Evolutionary conservation across 2,888 invertebrate genomes (phyloP), one percentile per base, ranked within the genome.

Genomic region (Drosophila pseudotakahashii): DNA sequence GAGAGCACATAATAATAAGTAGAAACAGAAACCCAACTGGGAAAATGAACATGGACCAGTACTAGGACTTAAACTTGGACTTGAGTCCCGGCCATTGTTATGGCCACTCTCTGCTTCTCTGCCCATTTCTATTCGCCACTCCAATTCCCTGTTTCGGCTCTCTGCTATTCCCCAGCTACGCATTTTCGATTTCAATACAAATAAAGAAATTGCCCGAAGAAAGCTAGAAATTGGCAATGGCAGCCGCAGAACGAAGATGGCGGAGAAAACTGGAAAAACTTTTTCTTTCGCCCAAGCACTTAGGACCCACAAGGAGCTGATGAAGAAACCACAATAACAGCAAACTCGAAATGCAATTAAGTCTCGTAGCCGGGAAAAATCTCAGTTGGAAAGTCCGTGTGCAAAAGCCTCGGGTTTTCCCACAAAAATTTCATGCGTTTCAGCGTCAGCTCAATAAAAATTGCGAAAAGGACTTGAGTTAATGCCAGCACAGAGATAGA

Each of bases 111-210:
- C 19, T 19, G 19, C 19, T 60, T 36, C 37, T 37, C 36, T 47
- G 13, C 6, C 48, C 30, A 30, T 11, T 48, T 44, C 13, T 10
- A 16, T 16, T 19, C 9, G 10, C 10, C 57, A 45, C 37, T 39
- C 19, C 26, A 39, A 16, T 36, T 54, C 42, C 50, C 36, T 34
- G 30, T 45, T 47, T 52, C 7, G 36, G 47, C 53, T 26, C 26
- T 32, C 32, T 39, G 42, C 53, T 70, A 77, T 81, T 76, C 86
- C 83, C 86, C 62, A 53, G 88, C 62, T 66, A 75, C 87, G 87
- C 79, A 88, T 88, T 85, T 85, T 85, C 89, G 84, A 88, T 88
- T 84, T 84, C 79, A 80, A 77, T 81, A 77, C 72, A 76, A 75
- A 75, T 72, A 73, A 66, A 63, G 75, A 55, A 67, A 61, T 60